These are phyloP conservation scores for Lordiphosa stackelbergi DNA, from an alignment of 1,140 invertebrate species.

Conservation along the genomic window DNA sequence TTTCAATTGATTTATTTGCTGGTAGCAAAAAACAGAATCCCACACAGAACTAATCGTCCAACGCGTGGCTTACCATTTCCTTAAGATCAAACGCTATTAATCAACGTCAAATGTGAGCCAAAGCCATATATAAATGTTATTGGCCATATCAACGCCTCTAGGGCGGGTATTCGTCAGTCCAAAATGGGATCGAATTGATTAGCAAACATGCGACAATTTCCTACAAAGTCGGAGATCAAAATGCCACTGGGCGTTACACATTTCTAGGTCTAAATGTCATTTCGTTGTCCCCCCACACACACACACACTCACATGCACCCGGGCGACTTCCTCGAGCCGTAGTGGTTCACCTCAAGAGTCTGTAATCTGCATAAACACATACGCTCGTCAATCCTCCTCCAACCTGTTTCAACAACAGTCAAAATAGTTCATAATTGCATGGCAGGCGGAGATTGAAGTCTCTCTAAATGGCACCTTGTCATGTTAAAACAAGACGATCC, in stretches of 20 bases:
- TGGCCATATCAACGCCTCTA: conserved; percentile 19
- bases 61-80: conserved; percentile 46
- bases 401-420: conserved; percentile 49
- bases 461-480: conserved; percentile 58
- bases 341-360: conserved; percentile 17
- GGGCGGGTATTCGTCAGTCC: conserved; percentile 21
- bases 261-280: conserved; percentile 26
- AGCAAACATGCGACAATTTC: conserved; percentile 39
- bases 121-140: conserved; percentile 21
- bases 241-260: conserved; percentile 52
- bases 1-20: conserved; percentile 58
- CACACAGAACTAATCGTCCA: conserved; percentile 42
- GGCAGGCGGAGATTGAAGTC: conserved; percentile 35
- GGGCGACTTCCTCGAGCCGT: conserved; percentile 6
- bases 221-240: conserved; percentile 17
- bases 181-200: conserved; percentile 43
- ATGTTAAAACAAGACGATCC: conserved; percentile 50
- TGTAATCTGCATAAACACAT: conserved; percentile 46
- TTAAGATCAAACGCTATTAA: conserved; percentile 31
- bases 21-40: conserved; percentile 25
- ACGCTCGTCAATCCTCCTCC: conserved; percentile 27
- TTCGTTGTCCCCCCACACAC: conserved; percentile 7
- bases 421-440: conserved; percentile 69
- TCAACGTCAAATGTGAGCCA: conserved; percentile 38
- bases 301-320: background rate